phyloP scores from a whole-genome alignment of 2,888 invertebrate species.

The Lomographa bimaculata region DNA sequence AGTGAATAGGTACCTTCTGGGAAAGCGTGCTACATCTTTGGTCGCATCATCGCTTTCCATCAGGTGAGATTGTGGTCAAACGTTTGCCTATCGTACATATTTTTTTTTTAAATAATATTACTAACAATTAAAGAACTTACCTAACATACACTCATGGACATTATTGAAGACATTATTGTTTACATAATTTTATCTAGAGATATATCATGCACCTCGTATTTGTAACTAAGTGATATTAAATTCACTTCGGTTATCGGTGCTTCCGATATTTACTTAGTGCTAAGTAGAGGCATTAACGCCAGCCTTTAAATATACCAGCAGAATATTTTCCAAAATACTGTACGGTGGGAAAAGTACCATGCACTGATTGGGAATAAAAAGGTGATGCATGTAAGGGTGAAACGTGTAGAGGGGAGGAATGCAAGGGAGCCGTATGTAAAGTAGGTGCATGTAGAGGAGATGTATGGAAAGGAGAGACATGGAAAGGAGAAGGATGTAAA shows the following conservation, averaged over 20 bases:
- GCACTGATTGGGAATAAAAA: slow-evolving; percentile 19
- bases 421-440: slow-evolving; percentile 5
- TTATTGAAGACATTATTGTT: too few species aligned
- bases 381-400: slow-evolving; percentile 48
- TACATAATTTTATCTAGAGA: too few species aligned
- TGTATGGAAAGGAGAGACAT: background rate
- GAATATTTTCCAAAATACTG: slow-evolving; percentile 27
- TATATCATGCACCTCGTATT: too few species aligned
- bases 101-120: slow-evolving; percentile 32
- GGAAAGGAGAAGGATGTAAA: slow-evolving; percentile 11
- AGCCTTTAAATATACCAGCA: slow-evolving; percentile 14
- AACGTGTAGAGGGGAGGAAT: slow-evolving; percentile 1
- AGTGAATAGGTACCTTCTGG: too few species aligned
- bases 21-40: too few species aligned
- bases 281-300: slow-evolving; percentile 6
- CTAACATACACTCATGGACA: too few species aligned
- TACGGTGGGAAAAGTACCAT: slow-evolving; percentile 10
- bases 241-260: too few species aligned
- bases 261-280: background rate
- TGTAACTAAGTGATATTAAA: too few species aligned
- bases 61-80: too few species aligned
- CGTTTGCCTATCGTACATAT: too few species aligned
- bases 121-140: too few species aligned
- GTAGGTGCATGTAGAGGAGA: background rate
- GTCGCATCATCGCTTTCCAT: too few species aligned